Percentiles rank a stretch among this genome's conserved stretches.
Conservation (phyloP, 2,797 vertebrate genomes). For the Dryobates pubescens region DNA sequence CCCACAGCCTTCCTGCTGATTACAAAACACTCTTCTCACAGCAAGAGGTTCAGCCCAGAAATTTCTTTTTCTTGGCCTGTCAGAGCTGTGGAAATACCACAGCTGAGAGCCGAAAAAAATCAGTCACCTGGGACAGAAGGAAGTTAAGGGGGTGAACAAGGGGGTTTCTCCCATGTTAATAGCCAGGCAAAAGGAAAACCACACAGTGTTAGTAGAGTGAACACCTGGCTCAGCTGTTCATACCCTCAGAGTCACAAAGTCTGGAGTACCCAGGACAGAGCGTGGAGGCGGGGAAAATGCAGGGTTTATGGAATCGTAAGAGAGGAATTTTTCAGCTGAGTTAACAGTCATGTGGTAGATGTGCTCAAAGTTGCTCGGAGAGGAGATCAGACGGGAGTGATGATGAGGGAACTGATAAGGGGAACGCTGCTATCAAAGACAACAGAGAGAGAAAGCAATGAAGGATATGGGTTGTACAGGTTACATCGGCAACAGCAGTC, state of each 20-base stretch:
- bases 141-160: slow-evolving; percentile 19
- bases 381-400: slow-evolving; percentile 84
- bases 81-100: neutral
- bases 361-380: slow-evolving; percentile 90
- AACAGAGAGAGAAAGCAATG: slow-evolving; percentile 73
- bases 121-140: neutral
- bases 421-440: slow-evolving; percentile 82
- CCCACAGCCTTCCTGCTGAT: neutral
- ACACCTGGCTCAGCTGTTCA: slow-evolving; percentile 73
- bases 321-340: slow-evolving; percentile 88
- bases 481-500: slow-evolving; percentile 52
- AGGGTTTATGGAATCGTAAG: slow-evolving; percentile 81
- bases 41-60: neutral
- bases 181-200: slow-evolving; percentile 68
- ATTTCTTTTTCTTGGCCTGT: neutral
- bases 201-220: slow-evolving; percentile 73
- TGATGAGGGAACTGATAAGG: slow-evolving; percentile 81
- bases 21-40: neutral
- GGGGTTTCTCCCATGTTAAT: slow-evolving; percentile 48
- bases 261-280: slow-evolving; percentile 81
- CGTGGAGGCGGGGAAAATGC: slow-evolving; percentile 80
- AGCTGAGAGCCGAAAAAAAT: neutral
- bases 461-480: slow-evolving; percentile 48
- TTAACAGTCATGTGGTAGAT: slow-evolving; percentile 90
- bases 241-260: slow-evolving; percentile 86